phyloP scores from a whole-genome alignment of 2,113 vertebrate species.

The Saguinus imperator region DNA sequence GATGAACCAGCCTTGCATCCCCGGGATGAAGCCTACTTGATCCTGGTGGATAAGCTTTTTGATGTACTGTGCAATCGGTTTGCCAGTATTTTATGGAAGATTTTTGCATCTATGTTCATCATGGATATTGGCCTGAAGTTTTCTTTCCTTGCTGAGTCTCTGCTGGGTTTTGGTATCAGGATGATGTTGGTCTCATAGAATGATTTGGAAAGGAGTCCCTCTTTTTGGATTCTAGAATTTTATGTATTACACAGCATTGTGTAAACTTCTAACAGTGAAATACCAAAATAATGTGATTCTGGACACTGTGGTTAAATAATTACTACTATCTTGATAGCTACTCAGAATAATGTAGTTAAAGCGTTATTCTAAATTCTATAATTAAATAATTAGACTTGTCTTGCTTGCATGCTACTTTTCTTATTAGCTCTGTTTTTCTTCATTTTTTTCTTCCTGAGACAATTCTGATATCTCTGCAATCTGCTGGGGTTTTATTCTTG shows the following conservation, averaged over 20 bases:
- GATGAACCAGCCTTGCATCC: no score
- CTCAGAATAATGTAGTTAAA: constrained; percentile 53
- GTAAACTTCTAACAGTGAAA: constrained; percentile 56
- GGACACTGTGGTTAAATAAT: constrained; percentile 65
- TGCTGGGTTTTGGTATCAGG: no score
- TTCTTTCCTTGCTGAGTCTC: no score
- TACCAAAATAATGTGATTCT: constrained; percentile 52
- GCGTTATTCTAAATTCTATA: constrained; percentile 59
- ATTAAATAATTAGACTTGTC: constrained; percentile 66
- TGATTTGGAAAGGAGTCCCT: no score
- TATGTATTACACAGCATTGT: background rate
- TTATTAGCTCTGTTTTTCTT: constrained; percentile 47
- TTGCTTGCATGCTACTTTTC: constrained; percentile 44
- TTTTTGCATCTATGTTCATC: no score
- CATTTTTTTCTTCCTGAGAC: background rate
- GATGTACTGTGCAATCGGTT: no score
- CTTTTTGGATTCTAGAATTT: background rate
- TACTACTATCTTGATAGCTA: constrained; percentile 59
- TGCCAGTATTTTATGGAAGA: no score
- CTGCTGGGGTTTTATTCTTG: background rate
- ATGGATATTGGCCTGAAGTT: no score
- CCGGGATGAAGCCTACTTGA: no score
- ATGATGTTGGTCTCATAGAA: no score
- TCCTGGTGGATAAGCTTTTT: no score
- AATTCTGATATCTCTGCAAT: constrained; percentile 20